Percentiles rank a stretch among this genome's conserved stretches.
Conservation (phyloP, 2,888 invertebrate species). For the Andrena praecox region DNA sequence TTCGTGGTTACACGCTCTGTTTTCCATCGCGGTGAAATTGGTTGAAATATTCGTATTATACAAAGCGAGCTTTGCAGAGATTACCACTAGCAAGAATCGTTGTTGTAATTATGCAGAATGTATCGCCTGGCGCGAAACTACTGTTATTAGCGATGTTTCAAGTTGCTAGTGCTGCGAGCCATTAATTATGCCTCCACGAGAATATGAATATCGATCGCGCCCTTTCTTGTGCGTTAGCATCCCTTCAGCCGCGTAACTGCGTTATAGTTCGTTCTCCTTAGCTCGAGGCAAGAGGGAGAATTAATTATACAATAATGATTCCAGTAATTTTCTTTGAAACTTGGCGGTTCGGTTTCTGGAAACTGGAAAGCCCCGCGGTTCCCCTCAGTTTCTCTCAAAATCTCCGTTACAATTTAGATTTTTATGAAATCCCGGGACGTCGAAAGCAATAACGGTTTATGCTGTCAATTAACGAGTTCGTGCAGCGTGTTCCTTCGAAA, state of each 20-base stretch:
- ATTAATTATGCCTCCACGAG: slow-evolving; percentile 22
- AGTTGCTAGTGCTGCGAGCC: slow-evolving; percentile 2
- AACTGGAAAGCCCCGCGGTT: neutral
- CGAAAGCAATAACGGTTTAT: too few relatives aligned
- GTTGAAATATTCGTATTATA: slow-evolving; percentile 9
- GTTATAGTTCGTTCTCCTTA: slow-evolving; percentile 5
- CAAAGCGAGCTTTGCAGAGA: neutral
- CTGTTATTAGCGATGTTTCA: slow-evolving; percentile 16
- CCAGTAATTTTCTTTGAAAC: neutral
- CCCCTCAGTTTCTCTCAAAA: too few relatives aligned
- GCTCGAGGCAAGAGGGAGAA: neutral
- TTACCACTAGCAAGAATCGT: slow-evolving; percentile 16
- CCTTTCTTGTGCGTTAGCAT: slow-evolving; percentile 17
- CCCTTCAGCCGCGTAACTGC: slow-evolving; percentile 17
- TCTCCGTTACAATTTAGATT: too few relatives aligned
- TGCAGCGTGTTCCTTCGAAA: neutral
- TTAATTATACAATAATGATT: slow-evolving; percentile 1
- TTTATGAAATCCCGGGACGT: too few relatives aligned
- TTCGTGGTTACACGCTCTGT: slow-evolving; percentile 50
- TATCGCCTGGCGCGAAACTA: neutral
- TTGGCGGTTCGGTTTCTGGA: neutral
- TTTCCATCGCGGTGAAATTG: slow-evolving; percentile 41
- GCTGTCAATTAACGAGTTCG: too few relatives aligned
- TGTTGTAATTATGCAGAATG: slow-evolving; percentile 1
- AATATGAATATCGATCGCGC: slow-evolving; percentile 35